phyloP scores from a whole-genome alignment of 2,888 invertebrate genomes.

The Mantis religiosa region DNA sequence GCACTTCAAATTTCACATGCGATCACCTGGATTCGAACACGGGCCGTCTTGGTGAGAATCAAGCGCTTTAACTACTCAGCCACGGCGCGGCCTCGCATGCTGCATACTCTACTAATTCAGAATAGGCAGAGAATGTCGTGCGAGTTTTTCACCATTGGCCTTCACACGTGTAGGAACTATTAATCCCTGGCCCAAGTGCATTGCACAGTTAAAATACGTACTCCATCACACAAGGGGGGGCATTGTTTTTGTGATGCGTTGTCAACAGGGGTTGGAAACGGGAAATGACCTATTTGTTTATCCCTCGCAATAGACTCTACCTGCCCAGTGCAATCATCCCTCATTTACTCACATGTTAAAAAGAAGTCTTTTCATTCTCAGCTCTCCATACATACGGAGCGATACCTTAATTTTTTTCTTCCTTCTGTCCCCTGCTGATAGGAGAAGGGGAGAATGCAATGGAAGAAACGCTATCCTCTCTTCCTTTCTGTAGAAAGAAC shows the following conservation, averaged over 20 bases:
- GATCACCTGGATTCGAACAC: no score
- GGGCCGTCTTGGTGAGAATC: no score
- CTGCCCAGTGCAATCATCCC: not conserved
- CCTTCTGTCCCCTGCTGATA: not conserved
- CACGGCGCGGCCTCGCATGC: no score
- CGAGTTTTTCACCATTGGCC: no score
- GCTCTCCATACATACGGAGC: not conserved
- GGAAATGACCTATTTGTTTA: not conserved
- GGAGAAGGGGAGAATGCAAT: not conserved
- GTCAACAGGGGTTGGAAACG: no score
- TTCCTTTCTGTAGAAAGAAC: not conserved
- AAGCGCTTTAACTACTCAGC: no score
- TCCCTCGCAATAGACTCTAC: not conserved
- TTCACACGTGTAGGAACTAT: no score
- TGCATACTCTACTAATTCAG: no score
- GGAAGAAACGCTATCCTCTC: not conserved
- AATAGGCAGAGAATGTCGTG: no score
- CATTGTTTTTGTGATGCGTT: not conserved
- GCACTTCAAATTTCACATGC: no score
- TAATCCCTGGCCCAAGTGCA: not conserved
- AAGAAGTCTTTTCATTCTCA: not conserved
- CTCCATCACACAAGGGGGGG: no score
- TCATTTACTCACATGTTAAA: slow-evolving; percentile 6
- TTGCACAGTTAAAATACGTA: not conserved
- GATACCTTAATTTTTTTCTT: not conserved